Evolutionary conservation across 1,140 invertebrate species (phyloP), one percentile per base, ranked within the genome.

Genomic region (Drosophila malerkotliana): DNA sequence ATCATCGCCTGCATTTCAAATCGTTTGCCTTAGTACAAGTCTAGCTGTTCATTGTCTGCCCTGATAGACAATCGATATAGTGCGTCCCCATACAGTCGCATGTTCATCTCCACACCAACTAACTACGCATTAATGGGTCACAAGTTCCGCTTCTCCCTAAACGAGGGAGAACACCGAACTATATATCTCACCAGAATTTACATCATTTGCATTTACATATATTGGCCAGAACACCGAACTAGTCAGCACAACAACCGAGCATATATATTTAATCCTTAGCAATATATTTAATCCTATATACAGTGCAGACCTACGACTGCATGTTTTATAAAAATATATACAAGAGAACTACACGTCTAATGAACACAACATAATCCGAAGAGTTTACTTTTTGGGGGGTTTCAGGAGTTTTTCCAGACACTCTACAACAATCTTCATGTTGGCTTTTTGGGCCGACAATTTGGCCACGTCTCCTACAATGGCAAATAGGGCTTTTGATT

Each of bases 401-500:
- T 79, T 83, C 0, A 87, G 14, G 15, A 88, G n/a, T 21, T 90
- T 94, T 91, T 92, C 95, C 93, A 84, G 96, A 76, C 94, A 94
- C 72, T 93, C 90, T 28, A 93, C 90, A 61, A 93, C 94, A 67
- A 93, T 57, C 53, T 90, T 92, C 95, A 96, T 95, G 83, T 97
- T 94, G 24, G 94, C 94, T 91, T 93, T 93, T 73, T 94, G 92
- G 21, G 94, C 82, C n/a, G 94, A 94, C 60, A 91, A 91, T 60
- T 93, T 94, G 37, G 90, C 92, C 28, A 95, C 92, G 69, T 93
- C 88, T n/a, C 93, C 94, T 28, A 95, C 79, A 41, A 97, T 93
- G 48, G 93, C 93, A 71, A 93, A 94, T 49, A 95, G 93, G 4
- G 94, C 93, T 92, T 96, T 96, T 2, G 75, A 91, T 90, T 96